Evolutionary conservation across 2,113 vertebrate genomes (phyloP).

Genomic region (Oncorhynchus kisutch): DNA sequence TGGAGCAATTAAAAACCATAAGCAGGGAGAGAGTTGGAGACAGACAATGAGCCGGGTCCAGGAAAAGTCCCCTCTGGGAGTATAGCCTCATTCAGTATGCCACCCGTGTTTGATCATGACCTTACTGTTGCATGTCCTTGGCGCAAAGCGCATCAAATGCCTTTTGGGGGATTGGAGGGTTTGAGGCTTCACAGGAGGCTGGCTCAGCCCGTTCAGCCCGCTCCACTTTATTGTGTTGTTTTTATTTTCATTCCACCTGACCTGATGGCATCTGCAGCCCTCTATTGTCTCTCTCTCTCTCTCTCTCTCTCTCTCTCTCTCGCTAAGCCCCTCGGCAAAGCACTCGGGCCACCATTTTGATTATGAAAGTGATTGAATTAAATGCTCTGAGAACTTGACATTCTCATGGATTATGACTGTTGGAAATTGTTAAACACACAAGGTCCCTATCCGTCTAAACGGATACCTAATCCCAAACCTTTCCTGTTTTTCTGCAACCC

Average conservation of each 20-base stretch:
- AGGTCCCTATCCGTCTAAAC: too few species aligned
- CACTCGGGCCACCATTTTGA: constrained; percentile 61
- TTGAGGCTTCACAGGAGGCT: constrained; percentile 21
- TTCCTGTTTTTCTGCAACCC: too few species aligned
- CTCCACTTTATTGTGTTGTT: too few species aligned
- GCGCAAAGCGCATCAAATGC: constrained; percentile 62
- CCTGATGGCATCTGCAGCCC: too few species aligned
- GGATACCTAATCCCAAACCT: too few species aligned
- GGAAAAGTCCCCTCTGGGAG: too few species aligned
- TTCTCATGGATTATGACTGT: too few species aligned
- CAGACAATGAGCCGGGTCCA: too few species aligned
- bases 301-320: not conserved
- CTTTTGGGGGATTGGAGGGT: constrained; percentile 63
- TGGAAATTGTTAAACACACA: too few species aligned
- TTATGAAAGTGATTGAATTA: constrained; percentile 64
- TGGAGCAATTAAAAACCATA: too few species aligned
- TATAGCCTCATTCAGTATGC: constrained; percentile 61
- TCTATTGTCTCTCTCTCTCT: constrained; percentile 29
- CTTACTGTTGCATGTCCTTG: constrained; percentile 72
- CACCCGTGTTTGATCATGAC: constrained; percentile 66
- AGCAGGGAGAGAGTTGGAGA: too few species aligned
- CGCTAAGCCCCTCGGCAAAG: constrained; percentile 52
- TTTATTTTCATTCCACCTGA: too few species aligned
- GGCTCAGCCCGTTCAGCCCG: constrained; percentile 26
- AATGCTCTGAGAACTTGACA: constrained; percentile 21